Evolutionary conservation across 2,113 vertebrate species (phyloP), one percentile per base, ranked within the genome.

Genomic region (Pimephales promelas): DNA sequence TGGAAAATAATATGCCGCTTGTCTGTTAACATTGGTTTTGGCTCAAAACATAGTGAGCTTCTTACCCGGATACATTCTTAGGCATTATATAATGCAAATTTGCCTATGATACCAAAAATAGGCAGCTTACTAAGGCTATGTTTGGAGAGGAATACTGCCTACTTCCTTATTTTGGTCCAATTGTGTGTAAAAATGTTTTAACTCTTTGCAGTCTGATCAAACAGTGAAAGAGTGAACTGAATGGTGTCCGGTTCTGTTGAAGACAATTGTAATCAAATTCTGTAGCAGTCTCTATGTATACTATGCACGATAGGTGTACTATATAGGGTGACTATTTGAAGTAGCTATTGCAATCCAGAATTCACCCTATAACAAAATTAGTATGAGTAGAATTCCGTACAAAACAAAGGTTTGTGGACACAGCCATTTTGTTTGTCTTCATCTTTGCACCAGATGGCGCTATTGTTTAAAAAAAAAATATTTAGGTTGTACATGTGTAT

Each of bases 401-500:
- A 10, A 40, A 34, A 49, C 28, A 3, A 36, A 24, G 26, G 4
- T 28, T 74, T 28, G 49, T 31, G 47, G 2, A 6, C 72, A 75
- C 14, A 5, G 3, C 49, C 22, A 24, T 57, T n/a, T 18, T 57
- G 47, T 57, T n/a, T 20, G 10, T 57, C 13, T 36, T 34, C 22
- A 36, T 52, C 2, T 43, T 43, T 16, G 43, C 86, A 49, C 77
- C 57, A 87, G 86, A 56, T 77, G 78, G 82, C 62, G 86, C 78
- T 72, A n/a, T 68, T 54, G 61, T 28, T 28, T 22, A 28, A 61
- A 20, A 62, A 62, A 72, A 24, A 0, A 0, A 11, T 34, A 0
- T 31, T 14, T 24, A 6, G 24, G 9, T 54, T 47, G 9, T 22
- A 34, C 16, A 75, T n/a, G 5, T 22, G 47, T 31, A 75, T 18